A percentile compares a stretch with the other conserved stretches of the same genome.
Evolutionary conservation across 1,140 invertebrate species (phyloP).

Genomic region (Adoxophyes honmai): DNA sequence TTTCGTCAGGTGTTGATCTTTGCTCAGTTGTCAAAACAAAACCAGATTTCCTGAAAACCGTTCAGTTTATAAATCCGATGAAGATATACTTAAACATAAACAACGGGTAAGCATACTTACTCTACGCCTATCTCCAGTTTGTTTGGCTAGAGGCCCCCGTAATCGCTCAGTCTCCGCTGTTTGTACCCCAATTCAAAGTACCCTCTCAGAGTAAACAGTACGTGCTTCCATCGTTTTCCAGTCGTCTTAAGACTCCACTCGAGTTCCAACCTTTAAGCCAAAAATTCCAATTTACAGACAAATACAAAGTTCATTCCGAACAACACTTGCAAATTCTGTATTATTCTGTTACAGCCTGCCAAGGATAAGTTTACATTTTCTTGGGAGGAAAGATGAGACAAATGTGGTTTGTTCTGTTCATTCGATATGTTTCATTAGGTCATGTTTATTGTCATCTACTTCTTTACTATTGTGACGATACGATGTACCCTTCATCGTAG

Average conservation of each 20-base stretch:
- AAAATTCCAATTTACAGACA: conserved; percentile 22
- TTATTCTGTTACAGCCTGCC: background rate
- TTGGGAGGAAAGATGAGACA: conserved; percentile 41
- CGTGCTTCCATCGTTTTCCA: conserved; percentile 31
- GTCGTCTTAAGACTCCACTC: conserved; percentile 26
- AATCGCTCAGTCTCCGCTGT: background rate
- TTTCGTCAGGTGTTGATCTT: too few relatives aligned
- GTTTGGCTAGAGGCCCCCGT: background rate
- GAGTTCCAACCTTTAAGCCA: conserved; percentile 17
- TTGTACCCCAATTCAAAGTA: conserved; percentile 18
- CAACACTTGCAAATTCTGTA: conserved; percentile 17
- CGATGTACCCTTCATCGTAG: too few relatives aligned
- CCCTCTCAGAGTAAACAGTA: conserved; percentile 34
- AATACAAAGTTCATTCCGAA: background rate
- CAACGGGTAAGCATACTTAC: background rate
- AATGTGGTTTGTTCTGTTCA: conserved; percentile 50
- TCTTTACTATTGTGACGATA: background rate
- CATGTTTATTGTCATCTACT: background rate
- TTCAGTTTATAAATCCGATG: background rate
- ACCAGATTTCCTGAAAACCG: too few relatives aligned
- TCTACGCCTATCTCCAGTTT: background rate
- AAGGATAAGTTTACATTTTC: background rate
- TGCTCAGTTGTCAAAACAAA: too few relatives aligned
- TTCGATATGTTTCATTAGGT: conserved; percentile 40
- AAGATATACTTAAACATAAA: background rate